phyloP scores from a whole-genome alignment of 2,888 invertebrate species.

The Aleiodes leptofemur region DNA sequence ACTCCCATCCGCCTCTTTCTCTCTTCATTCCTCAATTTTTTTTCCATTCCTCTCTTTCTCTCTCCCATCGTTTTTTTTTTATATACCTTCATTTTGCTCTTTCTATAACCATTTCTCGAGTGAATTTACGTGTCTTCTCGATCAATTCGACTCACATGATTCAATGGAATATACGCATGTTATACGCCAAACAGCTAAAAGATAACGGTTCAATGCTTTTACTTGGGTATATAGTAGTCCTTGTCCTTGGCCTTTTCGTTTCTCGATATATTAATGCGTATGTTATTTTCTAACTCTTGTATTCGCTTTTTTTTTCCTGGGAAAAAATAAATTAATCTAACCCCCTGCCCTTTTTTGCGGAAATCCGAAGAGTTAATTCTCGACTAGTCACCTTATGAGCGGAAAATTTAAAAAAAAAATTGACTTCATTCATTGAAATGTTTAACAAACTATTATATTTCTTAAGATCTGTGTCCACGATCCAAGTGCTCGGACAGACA shows the following conservation, averaged over 20 bases:
- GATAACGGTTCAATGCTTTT: slow-evolving; percentile 25
- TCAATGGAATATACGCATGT: slow-evolving; percentile 26
- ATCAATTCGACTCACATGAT: slow-evolving; percentile 33
- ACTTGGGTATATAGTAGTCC: slow-evolving; percentile 30
- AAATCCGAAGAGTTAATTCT: too few species aligned
- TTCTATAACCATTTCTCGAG: slow-evolving; percentile 13
- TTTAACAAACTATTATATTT: too few species aligned
- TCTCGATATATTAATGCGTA: slow-evolving; percentile 9
- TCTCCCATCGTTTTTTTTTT: too few species aligned
- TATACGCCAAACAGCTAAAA: slow-evolving; percentile 28
- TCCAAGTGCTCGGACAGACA: too few species aligned
- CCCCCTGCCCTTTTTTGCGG: too few species aligned
- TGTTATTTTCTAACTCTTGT: background rate
- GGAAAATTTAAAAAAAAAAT: too few species aligned
- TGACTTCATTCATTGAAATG: too few species aligned
- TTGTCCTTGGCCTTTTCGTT: slow-evolving; percentile 29
- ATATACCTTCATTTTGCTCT: background rate
- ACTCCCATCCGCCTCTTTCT: background rate
- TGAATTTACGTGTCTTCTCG: slow-evolving; percentile 30
- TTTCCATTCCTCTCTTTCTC: too few species aligned
- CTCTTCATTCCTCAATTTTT: background rate
- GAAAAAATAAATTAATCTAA: too few species aligned
- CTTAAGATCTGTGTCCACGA: too few species aligned
- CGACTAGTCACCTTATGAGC: too few species aligned
- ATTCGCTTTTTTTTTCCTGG: too few species aligned